Evolutionary conservation across 2,797 vertebrate species (phyloP), one percentile per base, ranked within the genome.

Genomic region (Pygocentrus nattereri): DNA sequence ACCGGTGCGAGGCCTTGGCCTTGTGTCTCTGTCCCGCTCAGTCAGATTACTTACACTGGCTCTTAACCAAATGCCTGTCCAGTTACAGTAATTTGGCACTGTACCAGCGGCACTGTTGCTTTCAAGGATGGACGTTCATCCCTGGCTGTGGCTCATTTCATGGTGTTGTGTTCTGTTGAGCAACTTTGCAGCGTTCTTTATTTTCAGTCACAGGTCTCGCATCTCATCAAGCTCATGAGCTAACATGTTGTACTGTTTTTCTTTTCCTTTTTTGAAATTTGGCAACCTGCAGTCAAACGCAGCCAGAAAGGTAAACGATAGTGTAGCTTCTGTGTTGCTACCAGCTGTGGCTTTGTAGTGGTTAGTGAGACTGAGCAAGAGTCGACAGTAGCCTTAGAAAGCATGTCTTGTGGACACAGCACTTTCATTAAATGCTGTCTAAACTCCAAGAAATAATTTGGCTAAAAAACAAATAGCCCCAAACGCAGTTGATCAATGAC

Each of bases 261-360:
- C 72, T 79, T 50, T 80, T 83, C 75, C 77, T 85, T 64, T 76
- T 84, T 84, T 83, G 83, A 18, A 50, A 64, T 18, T 1, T 73
- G 59, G 21, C 61, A 81, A 67, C 77, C 85, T 89, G 89, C 92
- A 93, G 85, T 90, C 89, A 86, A 90, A 89, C 80, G 81, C 90
- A 84, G 82, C 86, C 80, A 93, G 88, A 90, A 92, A 94, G 92
- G 94, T 95, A 94, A 92, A 64, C 30, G 84, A 11, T 25, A 75
- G 68, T 84, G 12, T 76, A 11, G 81, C 78, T 8, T 74, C 19
- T 82, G 23, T 83, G 25, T 13, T 50, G 13, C 58, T 21, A 65
- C 74, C 1, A 44, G 72, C 65, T 69, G 38, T 54, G 71, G 65
- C 56, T 68, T 44, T 75, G 38, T 84, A 76, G 49, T 82, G 64